Evolutionary conservation across 1,140 invertebrate genomes (phyloP).

Genomic region (Camponotus floridanus): DNA sequence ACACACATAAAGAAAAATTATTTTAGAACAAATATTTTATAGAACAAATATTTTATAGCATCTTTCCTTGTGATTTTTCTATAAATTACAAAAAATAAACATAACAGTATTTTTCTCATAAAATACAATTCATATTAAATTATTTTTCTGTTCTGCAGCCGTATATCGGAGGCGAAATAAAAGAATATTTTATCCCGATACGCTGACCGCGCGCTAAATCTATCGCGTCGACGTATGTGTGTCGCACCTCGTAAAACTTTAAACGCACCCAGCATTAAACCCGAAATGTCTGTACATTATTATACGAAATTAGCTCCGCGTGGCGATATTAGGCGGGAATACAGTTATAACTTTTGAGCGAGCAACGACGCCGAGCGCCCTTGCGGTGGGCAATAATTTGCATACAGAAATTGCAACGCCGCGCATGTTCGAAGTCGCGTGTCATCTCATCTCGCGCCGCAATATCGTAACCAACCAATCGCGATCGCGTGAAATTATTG

Average conservation of each 20-base stretch:
- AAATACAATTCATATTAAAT: background rate
- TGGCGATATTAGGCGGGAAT: slow-evolving; percentile 58
- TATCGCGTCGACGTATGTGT: background rate
- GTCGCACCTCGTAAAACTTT: slow-evolving; percentile 52
- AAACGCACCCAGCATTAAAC: slow-evolving; percentile 44
- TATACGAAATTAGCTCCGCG: slow-evolving; percentile 59
- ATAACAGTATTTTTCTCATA: background rate
- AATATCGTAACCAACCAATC: slow-evolving; percentile 46
- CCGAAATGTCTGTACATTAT: slow-evolving; percentile 56
- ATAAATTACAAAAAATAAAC: background rate
- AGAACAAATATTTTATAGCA: too few relatives aligned
- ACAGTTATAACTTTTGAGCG: slow-evolving; percentile 60
- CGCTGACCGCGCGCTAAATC: slow-evolving; percentile 34
- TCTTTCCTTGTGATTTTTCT: background rate
- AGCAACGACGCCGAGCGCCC: slow-evolving; percentile 8
- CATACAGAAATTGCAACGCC: slow-evolving; percentile 54
- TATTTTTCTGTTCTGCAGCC: background rate
- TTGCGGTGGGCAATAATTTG: slow-evolving; percentile 57
- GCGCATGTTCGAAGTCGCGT: slow-evolving; percentile 48
- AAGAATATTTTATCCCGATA: background rate
- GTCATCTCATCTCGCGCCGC: slow-evolving; percentile 22
- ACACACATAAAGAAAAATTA: too few relatives aligned
- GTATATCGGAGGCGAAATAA: background rate
- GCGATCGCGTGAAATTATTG: background rate
- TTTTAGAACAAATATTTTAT: too few relatives aligned